Evolutionary conservation across 2,888 invertebrate genomes (phyloP).

Genomic region (Apoda limacodes): DNA sequence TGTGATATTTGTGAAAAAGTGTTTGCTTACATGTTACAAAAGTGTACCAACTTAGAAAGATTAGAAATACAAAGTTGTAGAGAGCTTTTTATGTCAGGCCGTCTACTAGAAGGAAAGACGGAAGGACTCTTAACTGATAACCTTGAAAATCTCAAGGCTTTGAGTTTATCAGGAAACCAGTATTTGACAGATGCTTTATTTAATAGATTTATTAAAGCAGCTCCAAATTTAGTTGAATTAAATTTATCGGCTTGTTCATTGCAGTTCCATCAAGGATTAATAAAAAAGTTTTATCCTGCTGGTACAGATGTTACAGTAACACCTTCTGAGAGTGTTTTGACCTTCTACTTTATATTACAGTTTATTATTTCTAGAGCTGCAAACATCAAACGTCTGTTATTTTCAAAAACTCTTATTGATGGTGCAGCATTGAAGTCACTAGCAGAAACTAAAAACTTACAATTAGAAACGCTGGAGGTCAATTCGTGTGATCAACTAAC

Average conservation of each 20-base stretch:
- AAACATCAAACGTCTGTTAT: constrained; percentile 70
- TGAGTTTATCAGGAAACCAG: constrained; percentile 75
- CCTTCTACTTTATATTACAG: constrained; percentile 74
- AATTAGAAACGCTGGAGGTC: constrained; percentile 62
- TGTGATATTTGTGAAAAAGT: constrained; percentile 75
- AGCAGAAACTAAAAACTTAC: constrained; percentile 59
- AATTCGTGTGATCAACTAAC: constrained; percentile 74
- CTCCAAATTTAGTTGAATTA: constrained; percentile 70
- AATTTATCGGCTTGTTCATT: constrained; percentile 77
- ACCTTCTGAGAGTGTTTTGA: constrained; percentile 77
- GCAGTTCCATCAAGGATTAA: constrained; percentile 76
- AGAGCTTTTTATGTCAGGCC: constrained; percentile 80
- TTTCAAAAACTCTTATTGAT: constrained; percentile 77
- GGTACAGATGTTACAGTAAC: constrained; percentile 37
- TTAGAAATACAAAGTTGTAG: constrained; percentile 75
- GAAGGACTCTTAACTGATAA: constrained; percentile 60
- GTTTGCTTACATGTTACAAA: constrained; percentile 69
- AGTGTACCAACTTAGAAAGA: constrained; percentile 66
- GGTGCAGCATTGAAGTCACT: constrained; percentile 70
- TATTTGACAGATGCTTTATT: constrained; percentile 82
- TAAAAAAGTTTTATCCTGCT: constrained; percentile 75
- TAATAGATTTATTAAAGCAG: constrained; percentile 71
- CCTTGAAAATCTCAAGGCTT: constrained; percentile 62
- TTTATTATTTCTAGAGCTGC: constrained; percentile 65
- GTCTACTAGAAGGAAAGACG: constrained; percentile 70